Conservation (phyloP, 1,140 invertebrate species). For the Macrocentrus cingulum region DNA sequence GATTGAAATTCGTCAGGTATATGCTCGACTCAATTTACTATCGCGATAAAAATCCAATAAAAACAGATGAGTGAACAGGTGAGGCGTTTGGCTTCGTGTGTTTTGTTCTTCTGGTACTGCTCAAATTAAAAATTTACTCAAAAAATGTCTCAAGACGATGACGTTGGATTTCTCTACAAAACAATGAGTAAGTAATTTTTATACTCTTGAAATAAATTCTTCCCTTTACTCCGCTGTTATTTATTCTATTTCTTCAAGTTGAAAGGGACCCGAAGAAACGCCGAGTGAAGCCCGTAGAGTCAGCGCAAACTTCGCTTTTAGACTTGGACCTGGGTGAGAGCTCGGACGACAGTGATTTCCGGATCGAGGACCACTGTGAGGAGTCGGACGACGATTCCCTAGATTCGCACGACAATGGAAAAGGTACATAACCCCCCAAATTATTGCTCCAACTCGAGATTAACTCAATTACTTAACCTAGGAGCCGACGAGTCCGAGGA, state of each 20-base stretch:
- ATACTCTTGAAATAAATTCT: conserved; percentile 2
- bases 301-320: conserved; percentile 68
- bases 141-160: conserved; percentile 56
- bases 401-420: conserved; percentile 56
- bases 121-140: too few species aligned
- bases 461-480: too few species aligned
- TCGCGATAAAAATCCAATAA: too few species aligned
- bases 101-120: too few species aligned
- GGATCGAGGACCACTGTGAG: conserved; percentile 84
- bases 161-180: conserved; percentile 58
- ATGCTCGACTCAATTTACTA: too few species aligned
- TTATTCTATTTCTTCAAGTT: conserved; percentile 59
- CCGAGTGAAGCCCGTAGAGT: conserved; percentile 80
- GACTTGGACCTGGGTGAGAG: conserved; percentile 88
- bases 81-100: too few species aligned
- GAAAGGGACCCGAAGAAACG: conserved; percentile 83
- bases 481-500: conserved; percentile 56
- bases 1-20: too few species aligned
- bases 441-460: too few species aligned
- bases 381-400: conserved; percentile 71
- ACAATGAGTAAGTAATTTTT: conserved; percentile 54
- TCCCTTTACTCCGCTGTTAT: background rate
- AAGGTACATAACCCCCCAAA: conserved; percentile 41
- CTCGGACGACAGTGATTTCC: conserved; percentile 93
- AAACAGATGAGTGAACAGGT: too few species aligned